Evolutionary conservation across 2,113 vertebrate genomes (phyloP).

Genomic region (Gavia stellata): DNA sequence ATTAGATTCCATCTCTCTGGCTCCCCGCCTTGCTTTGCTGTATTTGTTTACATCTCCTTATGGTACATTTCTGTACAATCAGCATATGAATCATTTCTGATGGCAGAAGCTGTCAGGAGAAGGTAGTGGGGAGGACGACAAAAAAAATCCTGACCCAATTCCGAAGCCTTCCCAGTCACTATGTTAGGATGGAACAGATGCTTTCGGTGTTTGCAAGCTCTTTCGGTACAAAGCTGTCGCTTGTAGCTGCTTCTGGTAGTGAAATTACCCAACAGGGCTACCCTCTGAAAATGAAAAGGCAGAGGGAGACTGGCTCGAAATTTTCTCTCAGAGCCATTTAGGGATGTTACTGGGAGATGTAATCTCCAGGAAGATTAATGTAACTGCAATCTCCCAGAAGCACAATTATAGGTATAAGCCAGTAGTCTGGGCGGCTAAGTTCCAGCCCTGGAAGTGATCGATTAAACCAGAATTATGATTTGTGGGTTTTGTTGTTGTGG

Average conservation of each 20-base stretch:
- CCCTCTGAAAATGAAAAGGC: constrained; percentile 11
- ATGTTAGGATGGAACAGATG: constrained; percentile 51
- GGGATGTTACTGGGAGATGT: constrained; percentile 15
- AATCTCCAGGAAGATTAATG: constrained; percentile 47
- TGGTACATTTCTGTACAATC: constrained; percentile 45
- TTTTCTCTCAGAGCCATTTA: constrained; percentile 16
- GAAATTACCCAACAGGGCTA: constrained; percentile 9
- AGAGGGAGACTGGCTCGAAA: background rate
- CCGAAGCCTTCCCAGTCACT: constrained; percentile 36
- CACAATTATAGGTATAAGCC: constrained; percentile 3
- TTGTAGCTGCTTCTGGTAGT: constrained; percentile 41
- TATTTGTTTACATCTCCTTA: constrained; percentile 53
- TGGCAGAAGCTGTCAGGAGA: constrained; percentile 46
- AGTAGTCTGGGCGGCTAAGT: background rate
- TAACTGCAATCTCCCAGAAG: constrained; percentile 32
- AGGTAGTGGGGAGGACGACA: constrained; percentile 9
- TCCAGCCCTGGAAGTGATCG: background rate
- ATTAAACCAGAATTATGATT: background rate
- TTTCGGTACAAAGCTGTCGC: constrained; percentile 18
- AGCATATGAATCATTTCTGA: constrained; percentile 36
- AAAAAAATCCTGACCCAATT: constrained; percentile 57
- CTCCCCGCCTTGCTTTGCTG: constrained; percentile 44
- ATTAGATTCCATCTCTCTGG: constrained; percentile 42
- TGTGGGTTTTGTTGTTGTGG: background rate
- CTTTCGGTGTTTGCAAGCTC: constrained; percentile 42